These are phyloP conservation scores for Synanthedon tipuliformis DNA, from an alignment of 2,888 invertebrate species.

Conservation along the genomic window DNA sequence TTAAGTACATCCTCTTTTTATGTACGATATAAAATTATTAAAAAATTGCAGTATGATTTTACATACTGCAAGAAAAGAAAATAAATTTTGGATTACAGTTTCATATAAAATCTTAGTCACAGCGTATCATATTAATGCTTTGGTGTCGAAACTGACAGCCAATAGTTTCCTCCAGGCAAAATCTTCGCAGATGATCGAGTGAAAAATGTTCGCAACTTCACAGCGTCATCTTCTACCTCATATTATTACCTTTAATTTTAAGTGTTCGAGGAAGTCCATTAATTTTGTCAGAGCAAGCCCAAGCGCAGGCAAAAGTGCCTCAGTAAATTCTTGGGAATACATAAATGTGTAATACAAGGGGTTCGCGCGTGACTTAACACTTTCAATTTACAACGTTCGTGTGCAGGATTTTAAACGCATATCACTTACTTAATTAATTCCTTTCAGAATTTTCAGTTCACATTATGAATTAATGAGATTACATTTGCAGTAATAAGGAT, in stretches of 20 bases:
- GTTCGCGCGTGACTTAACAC: conserved; percentile 29
- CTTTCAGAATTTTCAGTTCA: conserved; percentile 32
- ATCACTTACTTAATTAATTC: conserved; percentile 47
- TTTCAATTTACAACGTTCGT: conserved; percentile 38
- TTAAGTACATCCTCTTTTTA: too few relatives aligned
- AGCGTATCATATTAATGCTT: not conserved
- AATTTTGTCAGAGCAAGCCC: conserved; percentile 7
- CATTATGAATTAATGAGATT: not conserved
- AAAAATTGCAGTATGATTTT: too few relatives aligned
- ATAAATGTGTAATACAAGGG: conserved; percentile 18
- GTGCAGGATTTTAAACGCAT: conserved; percentile 39
- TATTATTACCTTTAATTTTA: not conserved
- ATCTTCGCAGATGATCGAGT: conserved; percentile 2
- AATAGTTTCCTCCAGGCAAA: not conserved
- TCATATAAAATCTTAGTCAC: not conserved
- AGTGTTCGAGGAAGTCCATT: not conserved
- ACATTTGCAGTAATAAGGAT: not conserved
- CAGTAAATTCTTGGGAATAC: conserved; percentile 31
- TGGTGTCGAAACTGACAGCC: conserved; percentile 1
- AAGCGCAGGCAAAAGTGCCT: conserved; percentile 18
- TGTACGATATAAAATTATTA: too few relatives aligned
- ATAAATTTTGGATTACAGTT: not conserved
- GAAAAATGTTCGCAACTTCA: conserved; percentile 1
- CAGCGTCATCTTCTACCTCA: not conserved
- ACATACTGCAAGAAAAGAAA: too few relatives aligned